These are phyloP conservation scores for Cataglyphis albicans DNA, from an alignment of 2,888 invertebrate species.

Conservation along the genomic window DNA sequence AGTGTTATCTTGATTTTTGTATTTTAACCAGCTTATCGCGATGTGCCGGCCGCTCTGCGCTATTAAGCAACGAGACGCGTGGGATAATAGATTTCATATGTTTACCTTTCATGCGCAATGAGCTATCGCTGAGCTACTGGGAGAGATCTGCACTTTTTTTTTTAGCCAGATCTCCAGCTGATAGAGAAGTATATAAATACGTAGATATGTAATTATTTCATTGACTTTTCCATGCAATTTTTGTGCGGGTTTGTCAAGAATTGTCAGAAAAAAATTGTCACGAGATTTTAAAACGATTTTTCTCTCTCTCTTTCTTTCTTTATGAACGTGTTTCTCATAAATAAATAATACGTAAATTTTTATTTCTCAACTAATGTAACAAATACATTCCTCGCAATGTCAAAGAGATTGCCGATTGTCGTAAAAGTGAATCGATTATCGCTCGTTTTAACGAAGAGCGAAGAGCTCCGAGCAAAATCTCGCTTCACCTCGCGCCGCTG, in stretches of 20 bases:
- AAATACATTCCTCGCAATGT: background rate
- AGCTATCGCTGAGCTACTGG: background rate
- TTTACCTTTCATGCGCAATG: conserved; percentile 28
- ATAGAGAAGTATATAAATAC: conserved; percentile 1
- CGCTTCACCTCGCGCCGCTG: background rate
- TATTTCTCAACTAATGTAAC: background rate
- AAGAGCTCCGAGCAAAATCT: background rate
- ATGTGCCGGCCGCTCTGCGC: conserved; percentile 58
- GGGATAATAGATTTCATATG: conserved; percentile 69
- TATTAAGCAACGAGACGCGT: conserved; percentile 69
- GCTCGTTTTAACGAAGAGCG: background rate
- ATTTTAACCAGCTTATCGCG: conserved; percentile 58
- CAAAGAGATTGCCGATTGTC: background rate
- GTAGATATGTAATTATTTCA: conserved; percentile 18
- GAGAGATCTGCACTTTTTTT: conserved; percentile 23
- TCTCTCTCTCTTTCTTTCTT: background rate
- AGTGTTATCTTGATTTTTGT: conserved; percentile 51
- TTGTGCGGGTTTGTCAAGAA: background rate
- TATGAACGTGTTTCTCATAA: background rate
- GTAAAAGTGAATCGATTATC: background rate
- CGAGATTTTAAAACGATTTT: background rate
- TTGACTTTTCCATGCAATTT: background rate
- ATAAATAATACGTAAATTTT: background rate
- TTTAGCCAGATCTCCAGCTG: conserved; percentile 10
- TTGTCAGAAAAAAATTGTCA: background rate